Evolutionary conservation across 2,888 invertebrate species (phyloP).

Genomic region (Junonia oenone): DNA sequence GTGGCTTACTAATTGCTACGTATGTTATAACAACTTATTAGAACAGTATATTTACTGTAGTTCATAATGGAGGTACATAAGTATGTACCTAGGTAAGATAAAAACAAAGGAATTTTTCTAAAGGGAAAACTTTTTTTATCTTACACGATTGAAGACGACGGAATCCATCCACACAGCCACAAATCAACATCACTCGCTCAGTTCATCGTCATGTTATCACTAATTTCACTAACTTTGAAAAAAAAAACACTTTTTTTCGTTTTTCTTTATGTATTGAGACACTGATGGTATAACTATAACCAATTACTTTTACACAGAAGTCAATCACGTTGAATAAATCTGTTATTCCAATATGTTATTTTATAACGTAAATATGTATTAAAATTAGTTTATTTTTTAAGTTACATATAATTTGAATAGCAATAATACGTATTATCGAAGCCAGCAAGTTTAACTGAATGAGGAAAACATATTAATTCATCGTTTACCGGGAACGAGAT

Average conservation of each 20-base stretch:
- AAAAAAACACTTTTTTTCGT: neutral
- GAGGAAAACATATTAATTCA: constrained; percentile 32
- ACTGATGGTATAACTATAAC: too few species aligned
- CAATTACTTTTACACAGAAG: too few species aligned
- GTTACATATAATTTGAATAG: neutral
- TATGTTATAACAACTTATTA: too few species aligned
- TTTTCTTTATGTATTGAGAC: too few species aligned
- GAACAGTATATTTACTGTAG: too few species aligned
- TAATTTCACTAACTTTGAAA: neutral
- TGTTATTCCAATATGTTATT: neutral
- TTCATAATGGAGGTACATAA: too few species aligned
- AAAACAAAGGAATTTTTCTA: too few species aligned
- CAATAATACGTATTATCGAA: neutral
- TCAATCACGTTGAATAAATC: neutral
- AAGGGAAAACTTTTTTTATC: too few species aligned
- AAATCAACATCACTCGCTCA: constrained; percentile 31
- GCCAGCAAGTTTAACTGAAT: constrained; percentile 19
- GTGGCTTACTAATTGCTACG: too few species aligned
- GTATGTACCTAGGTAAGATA: too few species aligned
- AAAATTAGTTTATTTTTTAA: neutral
- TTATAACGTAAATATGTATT: neutral
- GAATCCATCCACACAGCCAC: constrained; percentile 39
- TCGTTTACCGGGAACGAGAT: constrained; percentile 35
- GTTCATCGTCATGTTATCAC: neutral
- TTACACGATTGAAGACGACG: constrained; percentile 38